phyloP scores from a whole-genome alignment of 2,113 vertebrate species.

The Morone saxatilis region DNA sequence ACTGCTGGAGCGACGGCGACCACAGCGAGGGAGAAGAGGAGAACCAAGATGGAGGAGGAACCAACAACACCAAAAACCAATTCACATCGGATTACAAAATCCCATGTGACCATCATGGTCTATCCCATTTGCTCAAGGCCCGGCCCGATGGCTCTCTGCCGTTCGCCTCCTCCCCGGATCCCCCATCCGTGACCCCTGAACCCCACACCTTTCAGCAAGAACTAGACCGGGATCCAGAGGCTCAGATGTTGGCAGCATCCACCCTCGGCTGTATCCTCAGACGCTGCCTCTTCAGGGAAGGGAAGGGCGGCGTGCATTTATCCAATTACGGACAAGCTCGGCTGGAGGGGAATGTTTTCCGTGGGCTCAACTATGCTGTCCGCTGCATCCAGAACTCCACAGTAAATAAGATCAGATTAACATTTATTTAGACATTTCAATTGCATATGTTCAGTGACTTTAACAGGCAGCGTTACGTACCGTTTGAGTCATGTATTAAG shows the following conservation, averaged over 20 bases:
- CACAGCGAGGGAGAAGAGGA: constrained; percentile 84
- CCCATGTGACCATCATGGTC: constrained; percentile 84
- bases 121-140: constrained; percentile 84
- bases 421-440: not conserved
- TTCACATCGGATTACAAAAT: constrained; percentile 73
- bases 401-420: constrained; percentile 72
- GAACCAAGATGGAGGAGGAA: constrained; percentile 73
- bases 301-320: constrained; percentile 89
- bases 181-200: constrained; percentile 81
- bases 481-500: constrained; percentile 23
- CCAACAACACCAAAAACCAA: constrained; percentile 34
- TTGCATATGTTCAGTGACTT: not conserved
- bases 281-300: constrained; percentile 90
- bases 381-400: constrained; percentile 91
- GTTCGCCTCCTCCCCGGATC: constrained; percentile 76
- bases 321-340: constrained; percentile 88
- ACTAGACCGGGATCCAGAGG: constrained; percentile 88
- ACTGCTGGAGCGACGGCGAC: constrained; percentile 87
- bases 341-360: constrained; percentile 89
- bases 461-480: not conserved
- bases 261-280: constrained; percentile 88
- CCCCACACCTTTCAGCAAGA: constrained; percentile 88
- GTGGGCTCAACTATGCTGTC: constrained; percentile 87
- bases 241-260: constrained; percentile 82
- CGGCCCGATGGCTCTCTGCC: constrained; percentile 76